Percentiles rank a stretch among this genome's conserved stretches.
Evolutionary conservation across 35 echinoderm and acorn worm genomes (phyloP).

Genomic region (Ptychodera flava): DNA sequence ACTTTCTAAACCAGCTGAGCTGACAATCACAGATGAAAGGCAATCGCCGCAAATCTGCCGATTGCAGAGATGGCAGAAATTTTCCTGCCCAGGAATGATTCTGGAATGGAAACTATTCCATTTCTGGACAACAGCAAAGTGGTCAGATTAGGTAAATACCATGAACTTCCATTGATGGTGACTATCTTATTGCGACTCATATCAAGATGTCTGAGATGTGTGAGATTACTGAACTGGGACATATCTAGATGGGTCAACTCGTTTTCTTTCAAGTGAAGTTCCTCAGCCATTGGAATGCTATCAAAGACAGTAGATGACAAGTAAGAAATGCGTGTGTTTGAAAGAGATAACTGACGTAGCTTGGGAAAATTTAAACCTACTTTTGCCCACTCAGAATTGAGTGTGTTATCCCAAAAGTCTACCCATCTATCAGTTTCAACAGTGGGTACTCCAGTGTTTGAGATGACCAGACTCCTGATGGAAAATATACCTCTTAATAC

Average conservation of each 20-base stretch:
- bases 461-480: background rate
- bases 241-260: background rate
- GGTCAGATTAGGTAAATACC: background rate
- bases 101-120: background rate
- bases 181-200: background rate
- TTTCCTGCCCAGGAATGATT: background rate
- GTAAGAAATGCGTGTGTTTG: background rate
- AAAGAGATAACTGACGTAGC: background rate
- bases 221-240: background rate
- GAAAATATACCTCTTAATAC: background rate
- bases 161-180: background rate
- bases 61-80: background rate
- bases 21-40: background rate
- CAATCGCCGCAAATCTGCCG: background rate
- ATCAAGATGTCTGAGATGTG: background rate
- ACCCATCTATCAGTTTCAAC: background rate
- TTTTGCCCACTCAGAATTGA: background rate
- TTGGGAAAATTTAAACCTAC: background rate
- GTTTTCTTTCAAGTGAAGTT: background rate
- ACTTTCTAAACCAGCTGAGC: background rate
- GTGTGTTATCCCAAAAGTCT: background rate
- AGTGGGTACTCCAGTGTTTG: no score
- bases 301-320: background rate
- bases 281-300: background rate
- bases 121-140: background rate